Evolutionary conservation across 2,113 vertebrate genomes (phyloP), one percentile per base, ranked within the genome.

Genomic region (Rostratula benghalensis): DNA sequence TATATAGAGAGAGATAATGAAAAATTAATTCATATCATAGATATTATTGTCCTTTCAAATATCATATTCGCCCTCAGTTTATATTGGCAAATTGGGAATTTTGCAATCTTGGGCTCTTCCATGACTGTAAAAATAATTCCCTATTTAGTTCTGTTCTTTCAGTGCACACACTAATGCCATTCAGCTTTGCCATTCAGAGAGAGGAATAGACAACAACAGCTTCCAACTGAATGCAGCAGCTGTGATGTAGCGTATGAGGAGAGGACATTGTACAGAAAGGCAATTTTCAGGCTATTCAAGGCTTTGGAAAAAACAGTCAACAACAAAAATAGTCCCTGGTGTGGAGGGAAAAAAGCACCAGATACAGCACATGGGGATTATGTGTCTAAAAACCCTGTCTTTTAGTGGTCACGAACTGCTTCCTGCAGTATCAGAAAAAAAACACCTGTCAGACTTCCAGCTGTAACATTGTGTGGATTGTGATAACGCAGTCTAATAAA

Each of bases 81-180:
- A 9, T 24, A 5, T 17, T 31, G 13, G 18, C 31, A 87, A 41
- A 67, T n/a, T 31, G 8, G 63, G 74, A 41, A 51, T 91, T 81
- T 67, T 67, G 28, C 28, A 46, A 4, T 78, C 31, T 63, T 12
- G 6, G 43, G 4, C 74, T 89, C 25, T 87, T 63, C 41, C 0
- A 0, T 35, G 33, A 14, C 46, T 64, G 33, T n/a, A 75, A 35
- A 71, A 89, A 87, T 83, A 39, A 89, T 71, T 87, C 41, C 56
- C 61, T 54, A 0, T 71, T 93, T 31, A 87, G 35, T 56, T 51
- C 18, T 68, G 18, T 60, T 71, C 69, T 87, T 51, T 71, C 35
- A 87, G 37, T 1, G 0, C 0, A 0, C 61, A 24, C 30, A 15
- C 41, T 14, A 2, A 22, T 83, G 41, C 37, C 64, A 67, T 81